Percentiles rank a stretch among this genome's conserved stretches.
Evolutionary conservation across 2,113 vertebrate genomes (phyloP).

Genomic region (Oreocharis arfaki): DNA sequence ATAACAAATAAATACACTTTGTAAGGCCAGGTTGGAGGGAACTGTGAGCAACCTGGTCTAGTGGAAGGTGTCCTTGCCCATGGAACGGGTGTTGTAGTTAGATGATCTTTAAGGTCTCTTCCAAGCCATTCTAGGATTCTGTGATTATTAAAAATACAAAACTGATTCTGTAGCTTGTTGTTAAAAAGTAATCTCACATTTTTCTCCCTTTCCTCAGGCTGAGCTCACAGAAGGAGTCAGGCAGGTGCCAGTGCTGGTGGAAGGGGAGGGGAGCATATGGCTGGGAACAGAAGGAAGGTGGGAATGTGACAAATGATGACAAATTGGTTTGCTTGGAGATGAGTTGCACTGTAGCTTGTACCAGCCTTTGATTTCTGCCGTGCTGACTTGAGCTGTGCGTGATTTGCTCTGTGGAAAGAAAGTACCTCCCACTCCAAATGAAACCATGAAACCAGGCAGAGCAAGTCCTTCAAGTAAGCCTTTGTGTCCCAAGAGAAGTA

Average conservation of each 20-base stretch:
- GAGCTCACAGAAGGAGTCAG: background rate
- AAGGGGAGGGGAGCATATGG: background rate
- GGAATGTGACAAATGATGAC: background rate
- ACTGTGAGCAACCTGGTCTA: background rate
- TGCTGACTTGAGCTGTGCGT: background rate
- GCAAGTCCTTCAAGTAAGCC: background rate
- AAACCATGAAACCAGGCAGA: background rate
- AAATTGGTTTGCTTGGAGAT: background rate
- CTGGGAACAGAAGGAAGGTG: slow-evolving; percentile 14
- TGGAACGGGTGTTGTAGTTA: background rate
- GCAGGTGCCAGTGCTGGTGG: background rate
- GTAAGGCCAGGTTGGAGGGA: background rate
- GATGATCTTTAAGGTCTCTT: background rate
- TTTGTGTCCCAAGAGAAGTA: background rate
- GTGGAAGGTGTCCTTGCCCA: background rate
- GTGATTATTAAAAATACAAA: background rate
- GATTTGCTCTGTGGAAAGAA: background rate
- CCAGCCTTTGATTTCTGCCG: background rate
- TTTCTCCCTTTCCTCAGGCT: background rate
- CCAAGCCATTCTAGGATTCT: background rate
- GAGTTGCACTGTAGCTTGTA: background rate
- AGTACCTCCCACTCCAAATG: background rate
- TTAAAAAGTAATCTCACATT: fast-evolving
- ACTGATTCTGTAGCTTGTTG: background rate
- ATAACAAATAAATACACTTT: background rate